Conservation (phyloP, 2,797 vertebrate genomes). For the Siniperca obscura region DNA sequence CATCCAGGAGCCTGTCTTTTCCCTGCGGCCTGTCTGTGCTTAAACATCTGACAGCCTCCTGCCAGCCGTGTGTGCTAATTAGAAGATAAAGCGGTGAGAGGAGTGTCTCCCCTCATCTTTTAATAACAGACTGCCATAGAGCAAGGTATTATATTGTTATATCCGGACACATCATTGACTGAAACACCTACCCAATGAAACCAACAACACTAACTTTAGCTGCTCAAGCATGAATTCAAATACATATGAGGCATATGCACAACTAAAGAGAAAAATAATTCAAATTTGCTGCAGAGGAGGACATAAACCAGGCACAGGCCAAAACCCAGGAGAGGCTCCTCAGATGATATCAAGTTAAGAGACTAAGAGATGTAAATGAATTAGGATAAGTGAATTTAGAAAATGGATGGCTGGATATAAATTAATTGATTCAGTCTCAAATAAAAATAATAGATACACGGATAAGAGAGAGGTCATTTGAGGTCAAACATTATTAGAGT, state of each 20-base stretch:
- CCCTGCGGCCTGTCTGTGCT: slow-evolving; percentile 8
- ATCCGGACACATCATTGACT: neutral
- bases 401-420: slow-evolving; percentile 25
- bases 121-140: slow-evolving; percentile 4
- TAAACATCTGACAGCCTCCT: slow-evolving; percentile 35
- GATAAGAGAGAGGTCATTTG: neutral
- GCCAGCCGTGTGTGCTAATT: slow-evolving; percentile 42
- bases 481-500: neutral
- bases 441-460: neutral
- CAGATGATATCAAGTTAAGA: slow-evolving; percentile 11
- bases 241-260: neutral
- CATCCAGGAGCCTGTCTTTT: neutral
- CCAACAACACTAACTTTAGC: neutral
- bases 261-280: neutral
- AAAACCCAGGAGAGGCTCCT: neutral
- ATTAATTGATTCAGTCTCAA: neutral
- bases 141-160: neutral
- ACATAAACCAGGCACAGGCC: neutral
- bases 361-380: slow-evolving; percentile 6
- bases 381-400: slow-evolving; percentile 17
- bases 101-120: slow-evolving; percentile 11
- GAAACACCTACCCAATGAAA: neutral
- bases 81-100: slow-evolving; percentile 11
- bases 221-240: neutral
- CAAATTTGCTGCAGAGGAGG: neutral